Evolutionary conservation across 1,140 invertebrate species (phyloP), one percentile per base, ranked within the genome.

Genomic region (Drosophila athabasca): DNA sequence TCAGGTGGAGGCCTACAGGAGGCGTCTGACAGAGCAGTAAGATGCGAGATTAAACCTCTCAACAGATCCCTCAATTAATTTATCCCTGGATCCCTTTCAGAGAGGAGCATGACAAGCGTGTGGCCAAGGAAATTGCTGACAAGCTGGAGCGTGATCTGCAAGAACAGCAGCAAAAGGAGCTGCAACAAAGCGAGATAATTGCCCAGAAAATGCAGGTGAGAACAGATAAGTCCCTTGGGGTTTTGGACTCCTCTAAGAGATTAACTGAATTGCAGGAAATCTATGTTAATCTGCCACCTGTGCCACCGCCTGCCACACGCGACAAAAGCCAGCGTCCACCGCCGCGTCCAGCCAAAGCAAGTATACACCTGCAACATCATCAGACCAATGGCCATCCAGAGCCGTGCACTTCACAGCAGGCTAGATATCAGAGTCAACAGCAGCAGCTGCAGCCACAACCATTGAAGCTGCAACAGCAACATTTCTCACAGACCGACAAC

Each of bases 41-140:
- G 68, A 75, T 6, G 9, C 31, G 11, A n/a, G 11, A 7, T 24
- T 0, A 22, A 7, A 15, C 0, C 15, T 0, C 4, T 2, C 19
- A 19, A 48, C 4, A 48, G 15, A 6, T 9, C 11, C 7, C 17
- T 4, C 4, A 17, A 13, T 9, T 26, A 5, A 5, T 6, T 17
- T 13, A 8, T 9, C 15, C 5, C 22, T 4, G 3, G 19, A 22
- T 13, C 41, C 41, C 17, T 39, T 43, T 1, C 53, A 95, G 95
- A 80, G 95, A 96, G 91, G 94, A 95, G 81, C 93, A 94, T 88
- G 96, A 97, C 92, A 95, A 93, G 46, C 85, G 93, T 60, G 92
- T 95, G 19, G 95, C 95, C 22, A 93, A 92, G 80, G 93, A 95
- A 88, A 91, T 95, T 62, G 95, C 95, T 24, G 92, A 95, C 71